Evolutionary conservation across 2,113 vertebrate genomes (phyloP), one percentile per base, ranked within the genome.

Genomic region (Aegotheles bennettii): DNA sequence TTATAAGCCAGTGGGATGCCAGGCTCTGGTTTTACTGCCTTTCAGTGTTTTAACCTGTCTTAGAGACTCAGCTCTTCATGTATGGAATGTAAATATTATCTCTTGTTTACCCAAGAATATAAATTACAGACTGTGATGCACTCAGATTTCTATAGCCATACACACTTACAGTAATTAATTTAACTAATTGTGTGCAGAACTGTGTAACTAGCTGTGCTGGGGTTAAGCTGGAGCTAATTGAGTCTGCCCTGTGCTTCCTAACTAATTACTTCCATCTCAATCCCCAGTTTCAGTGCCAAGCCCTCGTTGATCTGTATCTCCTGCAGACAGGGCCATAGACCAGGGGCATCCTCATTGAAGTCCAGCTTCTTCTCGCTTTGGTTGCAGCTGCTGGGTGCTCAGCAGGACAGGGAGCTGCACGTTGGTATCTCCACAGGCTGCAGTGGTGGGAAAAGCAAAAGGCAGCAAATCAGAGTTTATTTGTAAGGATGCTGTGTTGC

Each of bases 381-480:
- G 50, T 16, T 6, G 40, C 14, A 8, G 54, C 48, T 6, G 14
- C 20, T 48, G 67, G 65, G 14, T 20, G 29, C 42, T 71, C 20
- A 5, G 50, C 0, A 6, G 6, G 18, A 8, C 11, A 5, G 33
- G 3, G 4, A 4, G 13, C 20, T 11, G 11, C 5, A 0, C 43
- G 26, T 74, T 0, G 6, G 21, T 28, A 8, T 59, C 43, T 73
- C 43, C 35, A 2, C 2, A 1, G 21, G 10, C 43, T 54, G 24
- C n/a, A n/a, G 28, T 64, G 21, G 35, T 1, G 5, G 28, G 38
- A 6, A 23, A 9, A 47, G 20, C 2, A 17, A 19, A 40, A 28
- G 6, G 19, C 6, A 18, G 33, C 26, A 43, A 38, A 59, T 43
- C 7, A 26, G 59, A 15, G 20, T 42, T 48, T 24, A 13, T 70